Base-by-base conservation (phyloP, 1,140 invertebrate genomes). In the Formica selysi region DNA sequence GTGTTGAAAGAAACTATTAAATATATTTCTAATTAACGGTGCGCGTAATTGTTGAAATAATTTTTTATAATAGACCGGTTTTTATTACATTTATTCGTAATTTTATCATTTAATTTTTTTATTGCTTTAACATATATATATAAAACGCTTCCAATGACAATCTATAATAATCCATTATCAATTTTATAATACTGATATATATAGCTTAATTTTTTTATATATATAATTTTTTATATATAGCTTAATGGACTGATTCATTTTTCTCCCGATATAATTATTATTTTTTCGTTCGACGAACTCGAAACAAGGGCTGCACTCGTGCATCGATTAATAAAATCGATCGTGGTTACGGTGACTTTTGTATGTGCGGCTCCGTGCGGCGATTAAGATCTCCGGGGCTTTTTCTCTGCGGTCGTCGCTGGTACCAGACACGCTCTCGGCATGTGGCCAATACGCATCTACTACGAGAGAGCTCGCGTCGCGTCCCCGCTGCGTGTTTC, bases 401-500 rank as follows among this genome's bases (percentile, higher is more conserved):
- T 57, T 73, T 41, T 54, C 38, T 80, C 57, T 10, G 61, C 83
- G 67, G 68, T 62, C 3, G 44, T 51, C 0, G 51, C 57, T 57
- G 61, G 59, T 89, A 89, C 88, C 80, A 91, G 89, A 92, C 88
- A 90, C 89, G 84, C 85, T 90, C 91, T 90, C 91, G 89, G 92
- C 92, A 93, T 93, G 93, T 93, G 92, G 91, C 90, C 92, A 88
- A 90, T 91, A 85, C 44, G 57, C 57, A 26, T 48, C 65, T 10
- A 32, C 71, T 64, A 73, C 11, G 57, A 44, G 89, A 86, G 85
- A 86, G 86, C 76, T 85, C 76, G 70, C 85, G 79, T 85, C 76
- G 70, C 85, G 81, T 89, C 87, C 89, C 89, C 84, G 87, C 87
- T 91, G 89, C 80, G 91, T 78, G 87, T 91, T 90, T 88, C 88